Evolutionary conservation across 1,140 invertebrate genomes (phyloP), one percentile per base, ranked within the genome.

Genomic region (Drosophila funebris): DNA sequence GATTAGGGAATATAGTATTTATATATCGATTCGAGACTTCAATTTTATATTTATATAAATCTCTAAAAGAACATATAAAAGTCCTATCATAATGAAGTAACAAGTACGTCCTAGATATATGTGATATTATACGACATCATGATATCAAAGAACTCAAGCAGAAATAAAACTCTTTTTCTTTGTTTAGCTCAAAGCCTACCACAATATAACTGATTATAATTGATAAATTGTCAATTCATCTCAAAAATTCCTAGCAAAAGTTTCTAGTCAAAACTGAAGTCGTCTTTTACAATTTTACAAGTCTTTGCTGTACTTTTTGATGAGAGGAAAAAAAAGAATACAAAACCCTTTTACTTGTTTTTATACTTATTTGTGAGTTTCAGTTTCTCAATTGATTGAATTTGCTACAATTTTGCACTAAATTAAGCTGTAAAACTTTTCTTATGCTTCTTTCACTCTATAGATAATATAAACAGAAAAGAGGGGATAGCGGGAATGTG

Each of bases 351-450:
- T 31, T 1, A 11, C 9, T 31, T 18, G 18, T n/a, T 9, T 18
- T 14, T 20, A 41, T 20, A 18, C 14, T 44, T 11, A 29, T 16
- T 52, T 43, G 18, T 5, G 46, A 22, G 16, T 56, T 57, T 41
- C 24, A 33, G 56, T 63, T 67, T 16, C 24, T 31, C 48, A 68
- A 85, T 66, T 44, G 75, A 85, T 87, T 69, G 78, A 87, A 70
- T 76, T 87, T 78, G 58, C 60, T 71, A 69, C 66, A 72, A 75
- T 87, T 88, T 88, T 52, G 27, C 71, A 81, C 37, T 54, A 68
- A 88, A 87, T 87, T 87, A 76, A 74, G 63, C 50, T 62, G 56
- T 4, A 14, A 54, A 83, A 82, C 41, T 78, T 87, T 78, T 29
- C 13, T 20, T 31, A 44, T 8, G 18, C 11, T 14, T 31, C 7